Evolutionary conservation across 2,113 vertebrate genomes (phyloP).

Genomic region (Festucalex cinctus): DNA sequence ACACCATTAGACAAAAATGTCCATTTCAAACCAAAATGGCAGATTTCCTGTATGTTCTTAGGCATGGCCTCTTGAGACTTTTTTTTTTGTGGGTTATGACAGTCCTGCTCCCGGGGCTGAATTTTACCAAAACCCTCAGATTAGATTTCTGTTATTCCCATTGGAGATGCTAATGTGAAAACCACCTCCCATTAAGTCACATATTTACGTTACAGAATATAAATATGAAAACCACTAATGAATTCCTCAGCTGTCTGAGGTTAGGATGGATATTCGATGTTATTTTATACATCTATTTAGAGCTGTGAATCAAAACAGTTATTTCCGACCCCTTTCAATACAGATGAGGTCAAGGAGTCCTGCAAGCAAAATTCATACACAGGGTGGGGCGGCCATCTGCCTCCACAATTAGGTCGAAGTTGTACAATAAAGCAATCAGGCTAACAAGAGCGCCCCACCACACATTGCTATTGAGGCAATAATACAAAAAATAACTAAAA

Average conservation of each 20-base stretch:
- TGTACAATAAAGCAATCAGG: background rate
- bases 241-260: background rate
- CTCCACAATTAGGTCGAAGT: background rate
- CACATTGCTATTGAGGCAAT: no score
- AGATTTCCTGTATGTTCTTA: no score
- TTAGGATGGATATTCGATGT: background rate
- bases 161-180: background rate
- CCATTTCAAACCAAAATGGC: no score
- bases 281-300: background rate
- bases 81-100: background rate
- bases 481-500: no score
- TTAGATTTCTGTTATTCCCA: constrained; percentile 1
- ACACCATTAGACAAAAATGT: no score
- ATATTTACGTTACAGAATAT: background rate
- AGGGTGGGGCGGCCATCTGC: background rate
- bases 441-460: background rate
- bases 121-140: background rate
- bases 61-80: no score
- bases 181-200: constrained; percentile 6
- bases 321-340: background rate
- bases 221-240: constrained; percentile 2
- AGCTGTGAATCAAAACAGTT: background rate
- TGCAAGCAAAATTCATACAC: background rate
- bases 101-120: background rate
- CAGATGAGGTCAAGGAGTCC: background rate